phyloP scores from a whole-genome alignment of 2,888 invertebrate species.

The Lissonota sp. region DNA sequence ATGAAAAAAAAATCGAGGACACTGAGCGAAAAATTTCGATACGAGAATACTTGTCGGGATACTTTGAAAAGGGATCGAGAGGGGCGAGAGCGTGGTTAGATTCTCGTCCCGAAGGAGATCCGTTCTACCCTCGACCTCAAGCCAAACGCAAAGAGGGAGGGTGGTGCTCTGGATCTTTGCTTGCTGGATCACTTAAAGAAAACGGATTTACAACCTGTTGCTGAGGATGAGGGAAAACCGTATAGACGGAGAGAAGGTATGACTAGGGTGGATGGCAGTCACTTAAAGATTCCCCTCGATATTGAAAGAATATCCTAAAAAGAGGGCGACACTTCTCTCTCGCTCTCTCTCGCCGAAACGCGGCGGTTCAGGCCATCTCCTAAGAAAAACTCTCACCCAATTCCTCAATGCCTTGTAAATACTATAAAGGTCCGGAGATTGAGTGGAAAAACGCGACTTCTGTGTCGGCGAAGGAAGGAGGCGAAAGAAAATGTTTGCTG shows the following conservation, averaged over 20 bases:
- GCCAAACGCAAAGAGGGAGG: slow-evolving; percentile 73
- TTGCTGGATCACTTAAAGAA: slow-evolving; percentile 65
- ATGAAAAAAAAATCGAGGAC: slow-evolving; percentile 62
- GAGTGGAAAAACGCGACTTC: slow-evolving; percentile 73
- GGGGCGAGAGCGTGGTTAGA: slow-evolving; percentile 64
- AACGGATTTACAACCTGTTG: slow-evolving; percentile 83
- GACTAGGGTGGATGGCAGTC: slow-evolving; percentile 70
- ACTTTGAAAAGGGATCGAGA: slow-evolving; percentile 66
- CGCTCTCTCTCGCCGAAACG: slow-evolving; percentile 56
- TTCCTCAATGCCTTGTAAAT: slow-evolving; percentile 79
- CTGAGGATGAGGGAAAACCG: slow-evolving; percentile 69
- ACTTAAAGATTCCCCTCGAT: slow-evolving; percentile 84
- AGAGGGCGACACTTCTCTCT: slow-evolving; percentile 71
- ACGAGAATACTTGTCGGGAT: slow-evolving; percentile 58
- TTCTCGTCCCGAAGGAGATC: slow-evolving; percentile 79
- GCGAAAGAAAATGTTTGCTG: slow-evolving; percentile 38
- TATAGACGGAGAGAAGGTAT: slow-evolving; percentile 39
- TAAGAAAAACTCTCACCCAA: slow-evolving; percentile 67
- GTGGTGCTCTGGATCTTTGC: slow-evolving; percentile 49
- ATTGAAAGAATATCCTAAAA: slow-evolving; percentile 83
- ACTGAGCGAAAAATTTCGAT: slow-evolving; percentile 60
- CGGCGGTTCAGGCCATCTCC: slow-evolving; percentile 44
- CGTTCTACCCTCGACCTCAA: slow-evolving; percentile 81
- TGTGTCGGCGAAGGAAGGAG: slow-evolving; percentile 3
- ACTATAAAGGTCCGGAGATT: slow-evolving; percentile 79